Evolutionary conservation across 1,140 invertebrate genomes (phyloP).

Genomic region (Atta cephalotes): DNA sequence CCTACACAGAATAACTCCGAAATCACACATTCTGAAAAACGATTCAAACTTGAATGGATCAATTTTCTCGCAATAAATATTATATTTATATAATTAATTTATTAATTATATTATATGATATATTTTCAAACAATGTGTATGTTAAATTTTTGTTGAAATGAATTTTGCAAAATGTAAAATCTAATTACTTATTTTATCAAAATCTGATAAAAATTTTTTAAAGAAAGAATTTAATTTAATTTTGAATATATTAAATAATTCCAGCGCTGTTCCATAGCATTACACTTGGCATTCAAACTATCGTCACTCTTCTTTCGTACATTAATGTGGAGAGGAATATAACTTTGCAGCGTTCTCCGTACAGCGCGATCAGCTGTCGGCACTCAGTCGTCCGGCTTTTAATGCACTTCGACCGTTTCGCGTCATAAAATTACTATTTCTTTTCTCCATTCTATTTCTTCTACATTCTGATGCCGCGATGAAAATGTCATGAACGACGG

Average conservation of each 20-base stretch:
- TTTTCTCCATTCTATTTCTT: slow-evolving; percentile 50
- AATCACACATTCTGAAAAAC: not conserved
- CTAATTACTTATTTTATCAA: not conserved
- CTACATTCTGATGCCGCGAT: not conserved
- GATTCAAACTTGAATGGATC: not conserved
- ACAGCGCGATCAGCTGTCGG: slow-evolving; percentile 76
- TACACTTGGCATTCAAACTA: not conserved
- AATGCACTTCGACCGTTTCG: slow-evolving; percentile 64
- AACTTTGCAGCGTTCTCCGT: slow-evolving; percentile 38
- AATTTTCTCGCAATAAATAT: not conserved
- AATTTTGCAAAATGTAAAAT: not conserved
- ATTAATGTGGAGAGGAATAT: slow-evolving; percentile 23
- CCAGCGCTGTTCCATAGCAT: not conserved
- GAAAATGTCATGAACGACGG: slow-evolving; percentile 7
- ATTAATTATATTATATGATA: not conserved
- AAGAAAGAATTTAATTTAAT: slow-evolving; percentile 14
- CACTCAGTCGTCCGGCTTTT: slow-evolving; percentile 72
- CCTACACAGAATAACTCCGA: not conserved
- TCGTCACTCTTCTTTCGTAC: not conserved
- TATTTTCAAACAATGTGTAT: not conserved
- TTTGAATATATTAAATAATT: not conserved
- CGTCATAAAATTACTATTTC: slow-evolving; percentile 68
- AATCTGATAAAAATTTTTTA: not conserved
- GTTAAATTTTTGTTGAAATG: not conserved
- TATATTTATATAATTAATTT: not conserved